phyloP scores from a whole-genome alignment of 2,888 invertebrate genomes.

The Sminthurinus aureus region DNA sequence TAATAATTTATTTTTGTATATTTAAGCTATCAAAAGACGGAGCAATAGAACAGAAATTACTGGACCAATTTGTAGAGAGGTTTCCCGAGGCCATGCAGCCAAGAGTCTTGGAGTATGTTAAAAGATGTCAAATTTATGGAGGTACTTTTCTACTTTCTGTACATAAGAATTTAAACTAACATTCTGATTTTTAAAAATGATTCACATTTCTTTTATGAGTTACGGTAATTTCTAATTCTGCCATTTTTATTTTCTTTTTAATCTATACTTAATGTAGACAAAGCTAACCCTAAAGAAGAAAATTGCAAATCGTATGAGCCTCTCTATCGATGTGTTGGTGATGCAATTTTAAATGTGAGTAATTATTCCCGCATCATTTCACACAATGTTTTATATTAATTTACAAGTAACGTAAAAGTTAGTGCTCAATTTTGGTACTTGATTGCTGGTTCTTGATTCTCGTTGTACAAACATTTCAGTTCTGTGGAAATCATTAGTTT shows the following conservation, averaged over 20 bases:
- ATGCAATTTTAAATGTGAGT: slow-evolving; percentile 38
- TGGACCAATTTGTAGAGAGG: slow-evolving; percentile 28
- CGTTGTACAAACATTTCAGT: too few relatives aligned
- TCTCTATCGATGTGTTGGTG: slow-evolving; percentile 25
- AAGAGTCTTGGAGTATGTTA: slow-evolving; percentile 18
- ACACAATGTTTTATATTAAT: too few relatives aligned
- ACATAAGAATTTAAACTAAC: too few relatives aligned
- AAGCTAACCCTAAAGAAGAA: slow-evolving; percentile 34
- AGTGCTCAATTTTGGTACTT: too few relatives aligned
- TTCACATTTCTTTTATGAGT: too few relatives aligned
- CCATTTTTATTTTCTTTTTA: background rate
- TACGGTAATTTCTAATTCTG: too few relatives aligned
- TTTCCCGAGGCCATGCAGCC: slow-evolving; percentile 35
- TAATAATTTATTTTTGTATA: background rate
- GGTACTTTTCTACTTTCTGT: slow-evolving; percentile 4
- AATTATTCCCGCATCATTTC: background rate
- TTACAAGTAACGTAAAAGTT: too few relatives aligned
- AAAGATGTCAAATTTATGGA: slow-evolving; percentile 26
- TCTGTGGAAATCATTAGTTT: too few relatives aligned
- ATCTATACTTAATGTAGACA: slow-evolving; percentile 10
- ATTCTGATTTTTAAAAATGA: too few relatives aligned
- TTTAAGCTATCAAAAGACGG: slow-evolving; percentile 32
- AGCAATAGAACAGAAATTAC: slow-evolving; percentile 29
- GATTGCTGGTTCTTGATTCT: too few relatives aligned
- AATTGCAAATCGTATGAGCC: slow-evolving; percentile 37